phyloP scores from a whole-genome alignment of 2,797 vertebrate genomes.

The Notolabrus celidotus region DNA sequence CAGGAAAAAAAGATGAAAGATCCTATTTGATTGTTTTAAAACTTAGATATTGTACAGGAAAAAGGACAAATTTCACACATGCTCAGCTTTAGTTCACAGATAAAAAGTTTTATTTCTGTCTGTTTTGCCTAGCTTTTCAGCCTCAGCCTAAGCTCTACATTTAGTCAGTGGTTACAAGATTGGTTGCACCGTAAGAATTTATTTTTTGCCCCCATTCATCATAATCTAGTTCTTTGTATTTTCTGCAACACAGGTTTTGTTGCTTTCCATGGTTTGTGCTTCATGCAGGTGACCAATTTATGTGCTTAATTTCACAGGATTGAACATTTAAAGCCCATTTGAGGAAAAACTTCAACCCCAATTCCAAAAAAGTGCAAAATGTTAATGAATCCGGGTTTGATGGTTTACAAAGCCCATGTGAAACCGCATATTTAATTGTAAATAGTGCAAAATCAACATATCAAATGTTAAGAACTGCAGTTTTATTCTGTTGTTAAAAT shows the following conservation, averaged over 20 bases:
- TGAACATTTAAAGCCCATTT: constrained; percentile 36
- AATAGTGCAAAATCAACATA: too few relatives aligned
- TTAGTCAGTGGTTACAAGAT: constrained; percentile 55
- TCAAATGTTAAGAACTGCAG: too few relatives aligned
- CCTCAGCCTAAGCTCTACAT: constrained; percentile 59
- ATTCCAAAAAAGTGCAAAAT: too few relatives aligned
- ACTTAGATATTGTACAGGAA: constrained; percentile 66
- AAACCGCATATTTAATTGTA: too few relatives aligned
- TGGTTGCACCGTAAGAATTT: constrained; percentile 64
- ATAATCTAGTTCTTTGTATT: constrained; percentile 61
- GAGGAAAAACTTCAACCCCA: constrained; percentile 10
- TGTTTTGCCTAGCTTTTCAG: constrained; percentile 61
- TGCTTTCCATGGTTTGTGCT: constrained; percentile 64
- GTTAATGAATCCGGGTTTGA: too few relatives aligned
- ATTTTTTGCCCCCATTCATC: constrained; percentile 33
- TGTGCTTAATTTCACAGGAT: constrained; percentile 38
- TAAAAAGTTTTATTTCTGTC: constrained; percentile 42
- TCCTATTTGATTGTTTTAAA: constrained; percentile 68
- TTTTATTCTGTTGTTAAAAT: too few relatives aligned
- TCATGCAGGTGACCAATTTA: constrained; percentile 70
- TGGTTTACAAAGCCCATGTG: too few relatives aligned
- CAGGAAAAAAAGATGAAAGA: constrained; percentile 44
- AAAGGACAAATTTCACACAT: constrained; percentile 51
- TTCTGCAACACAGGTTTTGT: constrained; percentile 62
- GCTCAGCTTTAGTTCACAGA: constrained; percentile 60